These are phyloP conservation scores for Phocides pigmalion DNA, from an alignment of 1,140 invertebrate genomes.

Conservation along the genomic window DNA sequence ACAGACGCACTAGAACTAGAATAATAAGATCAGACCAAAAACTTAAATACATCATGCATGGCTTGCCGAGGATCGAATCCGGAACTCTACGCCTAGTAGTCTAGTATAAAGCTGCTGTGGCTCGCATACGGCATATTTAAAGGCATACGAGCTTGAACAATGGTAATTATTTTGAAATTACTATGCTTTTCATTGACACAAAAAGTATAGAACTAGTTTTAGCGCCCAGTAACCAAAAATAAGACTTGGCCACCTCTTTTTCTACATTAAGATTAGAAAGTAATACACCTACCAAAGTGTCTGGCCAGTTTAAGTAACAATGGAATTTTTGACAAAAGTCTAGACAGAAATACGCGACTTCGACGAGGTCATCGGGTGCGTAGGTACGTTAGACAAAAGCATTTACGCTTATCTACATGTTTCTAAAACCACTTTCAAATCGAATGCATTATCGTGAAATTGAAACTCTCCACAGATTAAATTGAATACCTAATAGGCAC, in stretches of 20 bases:
- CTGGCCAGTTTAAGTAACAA: conserved; percentile 24
- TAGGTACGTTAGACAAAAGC: conserved; percentile 2
- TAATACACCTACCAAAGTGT: conserved; percentile 18
- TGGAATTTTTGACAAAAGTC: conserved; percentile 30
- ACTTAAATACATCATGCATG: no score
- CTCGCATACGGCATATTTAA: no score
- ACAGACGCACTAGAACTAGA: no score
- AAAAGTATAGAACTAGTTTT: background rate
- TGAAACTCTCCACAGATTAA: background rate
- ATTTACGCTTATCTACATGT: conserved; percentile 5
- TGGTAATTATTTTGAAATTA: no score
- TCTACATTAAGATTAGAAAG: conserved; percentile 28
- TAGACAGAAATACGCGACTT: conserved; percentile 28
- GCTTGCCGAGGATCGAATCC: no score
- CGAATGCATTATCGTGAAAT: conserved; percentile 14
- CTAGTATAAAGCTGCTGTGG: no score
- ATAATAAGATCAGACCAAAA: no score
- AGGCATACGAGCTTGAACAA: no score
- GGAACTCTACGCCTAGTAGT: no score
- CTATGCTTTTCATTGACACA: background rate
- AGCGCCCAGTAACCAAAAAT: background rate
- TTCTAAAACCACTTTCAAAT: conserved; percentile 6
- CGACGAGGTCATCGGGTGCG: conserved; percentile 19
- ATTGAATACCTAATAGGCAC: background rate
- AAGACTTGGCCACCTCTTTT: conserved; percentile 4